A percentile compares a stretch with the other conserved stretches of the same genome.
Conservation (phyloP, 2,888 invertebrate species). For the Aleiodes testaceus region DNA sequence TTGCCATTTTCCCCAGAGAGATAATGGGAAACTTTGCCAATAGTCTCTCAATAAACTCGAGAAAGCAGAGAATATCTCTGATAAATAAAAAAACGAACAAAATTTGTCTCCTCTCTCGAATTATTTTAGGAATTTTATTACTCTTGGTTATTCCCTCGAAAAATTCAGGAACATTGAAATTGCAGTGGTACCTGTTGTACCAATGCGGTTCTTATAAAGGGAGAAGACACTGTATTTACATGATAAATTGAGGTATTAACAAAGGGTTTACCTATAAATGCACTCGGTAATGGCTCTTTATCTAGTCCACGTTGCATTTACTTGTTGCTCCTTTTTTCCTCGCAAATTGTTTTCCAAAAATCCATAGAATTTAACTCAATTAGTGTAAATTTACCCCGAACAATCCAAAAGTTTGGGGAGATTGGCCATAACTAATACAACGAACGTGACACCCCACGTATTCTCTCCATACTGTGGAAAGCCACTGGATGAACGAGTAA, state of each 20-base stretch:
- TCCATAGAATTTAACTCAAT: no score
- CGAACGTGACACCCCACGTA: neutral
- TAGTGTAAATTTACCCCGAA: neutral
- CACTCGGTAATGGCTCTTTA: no score
- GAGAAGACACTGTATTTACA: no score
- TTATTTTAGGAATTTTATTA: no score
- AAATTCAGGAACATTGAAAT: no score
- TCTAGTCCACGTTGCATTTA: slow-evolving; percentile 17
- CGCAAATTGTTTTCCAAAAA: neutral
- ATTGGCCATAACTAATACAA: neutral
- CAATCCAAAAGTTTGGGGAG: neutral
- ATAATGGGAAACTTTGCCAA: slow-evolving; percentile 23
- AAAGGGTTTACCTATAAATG: no score
- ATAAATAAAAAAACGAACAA: neutral
- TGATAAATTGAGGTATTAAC: no score
- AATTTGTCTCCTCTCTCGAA: neutral
- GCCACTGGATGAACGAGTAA: slow-evolving; percentile 40
- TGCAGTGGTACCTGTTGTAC: no score
- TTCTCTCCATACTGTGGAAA: neutral
- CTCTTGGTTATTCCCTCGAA: no score
- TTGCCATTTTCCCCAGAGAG: neutral
- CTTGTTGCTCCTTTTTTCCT: slow-evolving; percentile 37
- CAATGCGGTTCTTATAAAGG: no score
- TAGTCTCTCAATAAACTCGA: slow-evolving; percentile 3
- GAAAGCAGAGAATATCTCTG: neutral